Evolutionary conservation across 2,888 invertebrate species (phyloP).

Genomic region (Chrysolina americana): DNA sequence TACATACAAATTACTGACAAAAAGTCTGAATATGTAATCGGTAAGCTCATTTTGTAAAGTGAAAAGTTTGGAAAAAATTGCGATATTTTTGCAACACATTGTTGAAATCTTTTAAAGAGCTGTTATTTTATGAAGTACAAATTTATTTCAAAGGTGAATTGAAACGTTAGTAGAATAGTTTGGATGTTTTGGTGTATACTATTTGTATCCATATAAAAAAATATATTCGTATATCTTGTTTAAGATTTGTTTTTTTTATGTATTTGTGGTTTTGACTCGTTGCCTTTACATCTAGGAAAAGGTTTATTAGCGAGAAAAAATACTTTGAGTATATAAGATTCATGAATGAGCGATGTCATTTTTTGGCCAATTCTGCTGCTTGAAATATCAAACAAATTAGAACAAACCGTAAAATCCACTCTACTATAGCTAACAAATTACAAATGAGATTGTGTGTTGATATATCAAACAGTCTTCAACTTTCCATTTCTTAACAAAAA

Average conservation of each 20-base stretch:
- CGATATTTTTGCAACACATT: slow-evolving; percentile 58
- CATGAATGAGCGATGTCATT: too few relatives aligned
- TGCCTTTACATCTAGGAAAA: too few relatives aligned
- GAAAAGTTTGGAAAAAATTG: slow-evolving; percentile 50
- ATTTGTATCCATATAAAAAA: slow-evolving; percentile 66
- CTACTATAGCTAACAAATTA: too few relatives aligned
- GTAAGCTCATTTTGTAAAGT: slow-evolving; percentile 61
- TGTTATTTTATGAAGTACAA: slow-evolving; percentile 65
- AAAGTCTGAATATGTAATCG: slow-evolving; percentile 61
- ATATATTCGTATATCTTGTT: slow-evolving; percentile 63
- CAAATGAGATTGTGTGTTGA: too few relatives aligned
- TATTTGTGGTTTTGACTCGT: too few relatives aligned
- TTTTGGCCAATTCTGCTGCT: too few relatives aligned
- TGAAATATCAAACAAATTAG: too few relatives aligned
- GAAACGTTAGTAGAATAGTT: slow-evolving; percentile 62
- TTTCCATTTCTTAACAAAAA: too few relatives aligned
- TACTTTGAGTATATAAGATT: too few relatives aligned
- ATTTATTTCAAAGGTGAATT: slow-evolving; percentile 64
- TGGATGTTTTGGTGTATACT: slow-evolving; percentile 69
- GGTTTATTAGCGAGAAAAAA: too few relatives aligned
- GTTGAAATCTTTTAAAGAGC: slow-evolving; percentile 57
- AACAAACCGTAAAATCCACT: too few relatives aligned
- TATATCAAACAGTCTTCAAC: too few relatives aligned
- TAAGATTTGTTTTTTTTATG: slow-evolving; percentile 43
- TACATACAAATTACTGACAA: slow-evolving; percentile 43